A percentile compares a stretch with the other conserved stretches of the same genome.
Evolutionary conservation across 2,797 vertebrate species (phyloP).

Genomic region (Phyllotis vaccarum): DNA sequence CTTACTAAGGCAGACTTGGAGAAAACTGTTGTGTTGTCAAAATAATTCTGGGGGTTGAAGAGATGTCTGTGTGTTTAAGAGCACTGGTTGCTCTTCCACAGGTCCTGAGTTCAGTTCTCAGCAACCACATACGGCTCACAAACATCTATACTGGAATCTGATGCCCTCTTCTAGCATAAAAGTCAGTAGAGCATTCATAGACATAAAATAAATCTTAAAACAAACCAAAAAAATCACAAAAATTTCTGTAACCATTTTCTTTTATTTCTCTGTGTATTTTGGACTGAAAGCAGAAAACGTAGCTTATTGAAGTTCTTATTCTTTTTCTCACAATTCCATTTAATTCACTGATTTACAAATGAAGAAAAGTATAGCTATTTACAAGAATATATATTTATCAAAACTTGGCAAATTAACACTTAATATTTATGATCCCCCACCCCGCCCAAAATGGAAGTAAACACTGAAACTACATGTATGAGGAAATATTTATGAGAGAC

Average conservation of each 20-base stretch:
- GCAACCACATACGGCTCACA: too few species aligned
- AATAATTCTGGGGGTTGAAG: not conserved
- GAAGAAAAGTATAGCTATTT: not conserved
- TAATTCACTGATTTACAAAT: not conserved
- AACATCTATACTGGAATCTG: too few species aligned
- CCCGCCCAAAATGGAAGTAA: slow-evolving; percentile 19
- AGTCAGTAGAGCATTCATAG: too few species aligned
- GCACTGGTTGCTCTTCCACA: too few species aligned
- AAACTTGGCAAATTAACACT: slow-evolving; percentile 26
- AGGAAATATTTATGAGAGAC: not conserved
- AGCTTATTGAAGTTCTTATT: not conserved
- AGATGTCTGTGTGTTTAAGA: too few species aligned
- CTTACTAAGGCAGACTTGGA: slow-evolving; percentile 16
- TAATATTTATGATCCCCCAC: slow-evolving; percentile 17
- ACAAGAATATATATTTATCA: slow-evolving; percentile 13
- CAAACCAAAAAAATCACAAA: too few species aligned
- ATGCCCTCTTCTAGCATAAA: too few species aligned
- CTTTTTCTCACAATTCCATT: not conserved
- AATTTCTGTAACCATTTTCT: not conserved
- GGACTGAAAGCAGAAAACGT: not conserved
- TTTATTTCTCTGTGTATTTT: not conserved
- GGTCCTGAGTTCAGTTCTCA: too few species aligned
- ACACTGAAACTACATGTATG: not conserved
- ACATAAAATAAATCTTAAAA: too few species aligned
- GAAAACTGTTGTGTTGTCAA: slow-evolving; percentile 17